Evolutionary conservation across 1,140 invertebrate species (phyloP), one percentile per base, ranked within the genome.

Genomic region (Drosophila paulistorum): DNA sequence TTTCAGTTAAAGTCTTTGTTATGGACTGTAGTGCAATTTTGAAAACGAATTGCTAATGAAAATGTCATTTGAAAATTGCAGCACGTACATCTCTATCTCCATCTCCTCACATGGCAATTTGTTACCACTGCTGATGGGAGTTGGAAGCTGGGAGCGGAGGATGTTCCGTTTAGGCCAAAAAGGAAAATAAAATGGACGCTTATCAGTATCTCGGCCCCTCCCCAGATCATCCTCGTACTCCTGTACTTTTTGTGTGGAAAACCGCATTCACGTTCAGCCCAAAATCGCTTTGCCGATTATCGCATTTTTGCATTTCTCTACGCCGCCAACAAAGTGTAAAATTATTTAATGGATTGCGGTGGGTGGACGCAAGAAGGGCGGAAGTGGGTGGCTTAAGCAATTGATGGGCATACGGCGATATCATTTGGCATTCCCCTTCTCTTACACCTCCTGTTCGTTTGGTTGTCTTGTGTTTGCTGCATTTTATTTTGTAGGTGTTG

Each of bases 21-120:
- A 59, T 59, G 33, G 30, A 59, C 57, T 59, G 33, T 10, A 67
- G 67, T 65, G 83, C 83, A 87, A 87, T 87, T 87, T 87, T 89
- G 77, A 70, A 77, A 87, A 87, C 79, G 84, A 87, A 87, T 87
- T 89, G 83, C 83, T 89, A 87, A 87, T 87, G 83, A 89, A 87
- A 87, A 87, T 87, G 83, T 87, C 83, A 89, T 87, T 87, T 77
- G 84, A 74, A 77, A 87, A 87, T 87, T 87, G 79, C 83, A 63
- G 79, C 83, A 87, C 83, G 83, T 87, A 87, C 84, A 57, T 45
- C 66, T 74, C 59, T 62, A 73, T 74, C 59, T 62, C 70, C 71
- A 73, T 74, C 59, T 65, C 73, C 71, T 79, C 87, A 87, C 87
- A 87, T 87, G 83, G 83, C 83, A 87, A 87, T 87, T 87, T 87